Conservation (phyloP, 2,797 vertebrate genomes). For the Sebastes trivittatus region DNA sequence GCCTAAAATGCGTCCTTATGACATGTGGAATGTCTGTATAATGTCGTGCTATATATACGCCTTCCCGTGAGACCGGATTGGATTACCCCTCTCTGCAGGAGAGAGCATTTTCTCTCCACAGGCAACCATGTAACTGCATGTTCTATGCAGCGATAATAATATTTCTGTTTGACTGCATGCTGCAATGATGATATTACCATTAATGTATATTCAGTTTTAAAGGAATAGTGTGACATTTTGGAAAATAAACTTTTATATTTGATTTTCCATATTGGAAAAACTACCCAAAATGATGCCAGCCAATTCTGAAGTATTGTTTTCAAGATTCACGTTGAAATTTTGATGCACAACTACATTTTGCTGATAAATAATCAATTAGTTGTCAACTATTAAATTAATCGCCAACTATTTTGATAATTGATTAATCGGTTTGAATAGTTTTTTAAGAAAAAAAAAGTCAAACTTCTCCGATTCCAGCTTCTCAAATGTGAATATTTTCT, state of each 20-base stretch:
- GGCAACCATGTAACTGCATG: neutral
- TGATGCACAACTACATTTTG: neutral
- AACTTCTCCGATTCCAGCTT: accelerated
- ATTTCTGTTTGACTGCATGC: neutral
- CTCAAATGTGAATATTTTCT: too few species aligned
- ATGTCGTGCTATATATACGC: too few species aligned
- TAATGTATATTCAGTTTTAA: neutral
- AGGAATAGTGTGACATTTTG: neutral
- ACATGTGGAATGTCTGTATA: too few species aligned
- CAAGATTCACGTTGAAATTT: neutral
- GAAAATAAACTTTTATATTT: neutral
- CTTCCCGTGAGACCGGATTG: too few species aligned
- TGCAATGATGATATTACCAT: neutral
- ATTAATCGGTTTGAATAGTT: accelerated
- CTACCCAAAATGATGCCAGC: neutral
- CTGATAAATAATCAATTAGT: neutral
- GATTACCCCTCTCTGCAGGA: neutral
- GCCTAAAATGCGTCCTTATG: too few species aligned
- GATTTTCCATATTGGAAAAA: neutral
- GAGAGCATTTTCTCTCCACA: conserved; percentile 13
- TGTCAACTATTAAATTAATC: too few species aligned
- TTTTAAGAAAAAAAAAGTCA: too few species aligned
- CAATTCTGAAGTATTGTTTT: neutral
- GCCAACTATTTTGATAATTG: too few species aligned
- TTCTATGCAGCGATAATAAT: neutral